Conservation (phyloP, 2,888 invertebrate genomes). For the Cheilosia vulpina region DNA sequence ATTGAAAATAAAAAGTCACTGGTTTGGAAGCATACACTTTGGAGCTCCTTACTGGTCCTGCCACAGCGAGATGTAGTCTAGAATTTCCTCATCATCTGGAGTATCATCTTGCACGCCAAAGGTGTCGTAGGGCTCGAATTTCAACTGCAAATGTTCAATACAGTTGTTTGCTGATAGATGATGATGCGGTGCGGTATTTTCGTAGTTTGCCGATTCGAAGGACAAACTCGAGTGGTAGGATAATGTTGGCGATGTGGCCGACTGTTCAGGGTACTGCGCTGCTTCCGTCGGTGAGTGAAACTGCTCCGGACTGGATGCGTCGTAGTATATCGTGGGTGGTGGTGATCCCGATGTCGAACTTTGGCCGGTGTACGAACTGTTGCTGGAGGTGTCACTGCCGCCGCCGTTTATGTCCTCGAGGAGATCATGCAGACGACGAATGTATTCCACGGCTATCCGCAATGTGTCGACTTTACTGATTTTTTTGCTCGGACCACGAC, state of each 20-base stretch:
- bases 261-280: constrained; percentile 77
- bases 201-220: constrained; percentile 81
- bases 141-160: constrained; percentile 80
- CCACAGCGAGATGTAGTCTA: constrained; percentile 86
- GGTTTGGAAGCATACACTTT: constrained; percentile 33
- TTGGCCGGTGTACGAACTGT: constrained; percentile 57
- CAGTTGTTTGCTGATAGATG: constrained; percentile 51
- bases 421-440: constrained; percentile 91
- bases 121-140: constrained; percentile 88
- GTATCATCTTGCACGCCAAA: constrained; percentile 88
- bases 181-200: constrained; percentile 64
- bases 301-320: constrained; percentile 83
- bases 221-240: constrained; percentile 81
- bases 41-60: constrained; percentile 79
- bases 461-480: constrained; percentile 95
- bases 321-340: constrained; percentile 59
- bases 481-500: constrained; percentile 91
- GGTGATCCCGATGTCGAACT: constrained; percentile 76
- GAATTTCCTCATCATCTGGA: constrained; percentile 94
- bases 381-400: constrained; percentile 71
- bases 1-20: constrained; percentile 57
- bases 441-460: constrained; percentile 94
- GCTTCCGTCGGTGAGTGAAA: constrained; percentile 76
- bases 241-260: constrained; percentile 80
- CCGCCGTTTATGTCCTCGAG: constrained; percentile 83